These are phyloP conservation scores for Watsonalla cultraria DNA, from an alignment of 2,888 invertebrate species.

Conservation along the genomic window DNA sequence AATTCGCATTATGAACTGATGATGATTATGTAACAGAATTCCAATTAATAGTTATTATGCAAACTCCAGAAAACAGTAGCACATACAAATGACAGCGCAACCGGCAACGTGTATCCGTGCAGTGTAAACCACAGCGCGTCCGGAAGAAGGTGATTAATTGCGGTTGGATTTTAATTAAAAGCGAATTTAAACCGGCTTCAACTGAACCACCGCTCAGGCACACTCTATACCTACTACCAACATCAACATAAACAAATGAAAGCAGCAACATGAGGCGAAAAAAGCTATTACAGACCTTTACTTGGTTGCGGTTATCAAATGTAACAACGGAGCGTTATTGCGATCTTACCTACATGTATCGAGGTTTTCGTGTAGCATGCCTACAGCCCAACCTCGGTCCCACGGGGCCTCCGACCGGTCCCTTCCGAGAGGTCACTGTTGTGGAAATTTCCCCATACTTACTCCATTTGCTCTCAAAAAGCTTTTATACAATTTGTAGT, in stretches of 20 bases:
- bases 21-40: too few relatives aligned
- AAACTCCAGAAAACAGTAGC: slow-evolving; percentile 8
- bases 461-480: slow-evolving; percentile 39
- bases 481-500: slow-evolving; percentile 40
- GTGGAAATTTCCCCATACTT: slow-evolving; percentile 37
- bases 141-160: slow-evolving; percentile 45
- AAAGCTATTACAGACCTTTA: not conserved
- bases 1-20: too few relatives aligned
- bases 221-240: slow-evolving; percentile 5
- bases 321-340: not conserved
- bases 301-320: not conserved
- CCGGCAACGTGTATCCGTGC: slow-evolving; percentile 22
- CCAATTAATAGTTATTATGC: not conserved
- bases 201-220: slow-evolving; percentile 16
- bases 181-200: slow-evolving; percentile 40
- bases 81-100: slow-evolving; percentile 6
- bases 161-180: slow-evolving; percentile 49
- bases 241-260: not conserved
- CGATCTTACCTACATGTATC: slow-evolving; percentile 29
- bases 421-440: slow-evolving; percentile 34
- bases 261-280: not conserved
- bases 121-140: slow-evolving; percentile 26
- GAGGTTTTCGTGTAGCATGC: slow-evolving; percentile 29
- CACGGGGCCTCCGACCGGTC: slow-evolving; percentile 34
- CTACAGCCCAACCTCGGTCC: slow-evolving; percentile 23